A percentile compares a stretch with the other conserved stretches of the same genome.
Evolutionary conservation across 2,888 invertebrate genomes (phyloP).

Genomic region (Cryptocephalus primarius): DNA sequence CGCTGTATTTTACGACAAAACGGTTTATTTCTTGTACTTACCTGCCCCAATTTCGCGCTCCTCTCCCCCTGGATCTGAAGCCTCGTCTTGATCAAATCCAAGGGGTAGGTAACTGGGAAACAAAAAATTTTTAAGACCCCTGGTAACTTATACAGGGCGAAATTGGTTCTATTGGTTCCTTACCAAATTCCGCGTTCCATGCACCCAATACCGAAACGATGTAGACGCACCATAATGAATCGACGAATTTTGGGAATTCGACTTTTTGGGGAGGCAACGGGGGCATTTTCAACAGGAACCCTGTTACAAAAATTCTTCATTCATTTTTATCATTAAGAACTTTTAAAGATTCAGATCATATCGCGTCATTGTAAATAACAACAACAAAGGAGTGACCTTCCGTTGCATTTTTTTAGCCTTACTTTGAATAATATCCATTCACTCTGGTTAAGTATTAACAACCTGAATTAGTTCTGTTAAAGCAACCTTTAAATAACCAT

Average conservation of each 20-base stretch:
- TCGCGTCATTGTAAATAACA: too few species aligned
- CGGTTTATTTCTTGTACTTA: neutral
- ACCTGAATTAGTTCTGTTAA: too few species aligned
- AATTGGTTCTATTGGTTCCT: slow-evolving; percentile 17
- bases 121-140: neutral
- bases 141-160: too few species aligned
- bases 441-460: too few species aligned
- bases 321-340: neutral
- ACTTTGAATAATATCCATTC: too few species aligned
- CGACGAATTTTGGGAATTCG: slow-evolving; percentile 27
- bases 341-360: too few species aligned
- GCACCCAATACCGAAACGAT: slow-evolving; percentile 59
- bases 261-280: slow-evolving; percentile 26
- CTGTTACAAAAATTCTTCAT: slow-evolving; percentile 12
- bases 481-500: too few species aligned
- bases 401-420: too few species aligned
- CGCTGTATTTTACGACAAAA: too few species aligned
- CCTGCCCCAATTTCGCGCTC: neutral
- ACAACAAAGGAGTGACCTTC: too few species aligned
- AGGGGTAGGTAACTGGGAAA: slow-evolving; percentile 76
- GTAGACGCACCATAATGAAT: slow-evolving; percentile 45
- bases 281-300: slow-evolving; percentile 25
- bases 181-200: slow-evolving; percentile 59
- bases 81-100: slow-evolving; percentile 88
- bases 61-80: slow-evolving; percentile 84